Percentiles rank a stretch among this genome's conserved stretches.
phyloP scores from a whole-genome alignment of 1,140 invertebrate genomes.

The Acromyrmex charruanus region DNA sequence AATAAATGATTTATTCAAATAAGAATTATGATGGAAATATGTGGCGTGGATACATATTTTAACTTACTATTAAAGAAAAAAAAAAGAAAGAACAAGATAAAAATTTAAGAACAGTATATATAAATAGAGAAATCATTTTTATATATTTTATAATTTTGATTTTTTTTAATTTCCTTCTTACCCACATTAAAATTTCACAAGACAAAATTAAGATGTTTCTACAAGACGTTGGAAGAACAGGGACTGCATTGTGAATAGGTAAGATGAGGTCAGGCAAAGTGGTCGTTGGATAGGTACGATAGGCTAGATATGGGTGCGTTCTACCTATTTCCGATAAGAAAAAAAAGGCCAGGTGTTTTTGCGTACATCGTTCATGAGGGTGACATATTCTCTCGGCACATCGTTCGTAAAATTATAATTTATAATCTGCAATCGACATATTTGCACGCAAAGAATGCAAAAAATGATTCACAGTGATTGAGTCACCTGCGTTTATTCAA shows the following conservation, averaged over 20 bases:
- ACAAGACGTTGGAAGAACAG: constrained; percentile 40
- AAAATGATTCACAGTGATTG: constrained; percentile 30
- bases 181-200: neutral
- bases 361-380: neutral
- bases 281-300: constrained; percentile 33
- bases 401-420: constrained; percentile 15
- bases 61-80: neutral
- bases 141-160: neutral
- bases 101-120: neutral
- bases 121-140: neutral
- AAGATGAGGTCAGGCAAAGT: neutral
- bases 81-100: neutral
- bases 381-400: constrained; percentile 4
- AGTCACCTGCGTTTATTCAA: neutral
- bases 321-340: constrained; percentile 64
- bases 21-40: constrained; percentile 10
- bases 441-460: neutral
- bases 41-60: neutral
- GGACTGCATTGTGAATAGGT: constrained; percentile 42
- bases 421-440: constrained; percentile 25
- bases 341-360: constrained; percentile 65
- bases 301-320: constrained; percentile 26
- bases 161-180: neutral
- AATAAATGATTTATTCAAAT: neutral
- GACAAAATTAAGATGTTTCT: neutral